Evolutionary conservation across 2,113 vertebrate genomes (phyloP).

Genomic region (Recurvirostra avosetta): DNA sequence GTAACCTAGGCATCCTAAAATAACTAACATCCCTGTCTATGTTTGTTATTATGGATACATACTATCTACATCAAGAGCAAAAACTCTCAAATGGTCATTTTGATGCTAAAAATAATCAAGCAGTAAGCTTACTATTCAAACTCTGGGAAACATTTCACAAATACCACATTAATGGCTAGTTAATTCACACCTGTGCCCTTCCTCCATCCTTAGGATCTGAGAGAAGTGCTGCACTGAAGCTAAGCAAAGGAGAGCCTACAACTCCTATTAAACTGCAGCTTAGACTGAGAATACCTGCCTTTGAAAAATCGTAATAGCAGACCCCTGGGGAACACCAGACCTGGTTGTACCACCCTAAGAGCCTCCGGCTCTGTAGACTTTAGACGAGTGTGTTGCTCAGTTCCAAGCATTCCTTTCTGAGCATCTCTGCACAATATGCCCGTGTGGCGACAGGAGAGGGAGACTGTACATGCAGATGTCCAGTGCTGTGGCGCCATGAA

Average conservation of each 20-base stretch:
- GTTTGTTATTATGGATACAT: not conserved
- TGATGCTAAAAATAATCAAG: not conserved
- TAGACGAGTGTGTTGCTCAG: conserved; percentile 38
- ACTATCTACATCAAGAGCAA: not conserved
- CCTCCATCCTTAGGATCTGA: not conserved
- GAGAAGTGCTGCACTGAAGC: not conserved
- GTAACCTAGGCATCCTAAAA: not conserved
- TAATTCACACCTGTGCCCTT: not conserved
- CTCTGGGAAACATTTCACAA: not conserved
- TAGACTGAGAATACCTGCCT: not conserved
- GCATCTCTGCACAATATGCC: conserved; percentile 79
- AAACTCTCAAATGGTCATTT: not conserved
- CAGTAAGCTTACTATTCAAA: not conserved
- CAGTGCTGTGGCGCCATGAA: conserved; percentile 48
- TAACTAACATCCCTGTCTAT: not conserved
- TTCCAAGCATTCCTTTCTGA: conserved; percentile 70
- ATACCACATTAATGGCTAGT: not conserved
- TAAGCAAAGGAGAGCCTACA: not conserved
- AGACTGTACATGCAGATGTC: conserved; percentile 73
- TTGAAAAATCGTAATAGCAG: not conserved
- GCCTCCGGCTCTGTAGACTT: conserved; percentile 1
- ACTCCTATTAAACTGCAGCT: not conserved
- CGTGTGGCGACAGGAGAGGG: conserved; percentile 57
- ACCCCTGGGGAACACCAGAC: not conserved
- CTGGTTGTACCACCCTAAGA: not conserved